Evolutionary conservation across 1,140 invertebrate genomes (phyloP).

Genomic region (Polyergus mexicanus): DNA sequence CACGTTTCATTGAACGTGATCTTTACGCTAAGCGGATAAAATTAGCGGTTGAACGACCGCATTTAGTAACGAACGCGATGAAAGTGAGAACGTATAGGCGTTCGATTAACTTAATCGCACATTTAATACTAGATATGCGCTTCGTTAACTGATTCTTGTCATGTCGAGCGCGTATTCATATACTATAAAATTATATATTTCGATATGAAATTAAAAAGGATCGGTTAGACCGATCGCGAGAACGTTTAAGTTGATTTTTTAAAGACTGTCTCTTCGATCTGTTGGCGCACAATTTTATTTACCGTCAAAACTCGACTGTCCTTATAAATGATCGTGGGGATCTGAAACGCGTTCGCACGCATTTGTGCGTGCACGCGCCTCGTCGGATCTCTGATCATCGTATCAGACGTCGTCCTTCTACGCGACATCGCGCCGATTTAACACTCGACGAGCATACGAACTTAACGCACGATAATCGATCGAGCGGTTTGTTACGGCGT

Average conservation of each 20-base stretch:
- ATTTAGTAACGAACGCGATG: neutral
- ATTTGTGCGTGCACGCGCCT: constrained; percentile 18
- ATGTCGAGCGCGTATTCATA: neutral
- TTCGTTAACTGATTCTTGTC: constrained; percentile 9
- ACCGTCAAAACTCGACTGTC: constrained; percentile 23
- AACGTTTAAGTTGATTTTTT: neutral
- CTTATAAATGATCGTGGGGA: neutral
- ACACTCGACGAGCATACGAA: constrained; percentile 45
- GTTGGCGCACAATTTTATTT: constrained; percentile 17
- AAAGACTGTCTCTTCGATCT: neutral
- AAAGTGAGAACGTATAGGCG: constrained; percentile 4
- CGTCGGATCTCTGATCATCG: neutral
- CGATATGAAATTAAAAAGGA: no score
- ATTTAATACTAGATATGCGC: constrained; percentile 3
- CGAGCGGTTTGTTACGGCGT: constrained; percentile 23
- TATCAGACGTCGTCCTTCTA: constrained; percentile 38
- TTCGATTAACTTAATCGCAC: constrained; percentile 42
- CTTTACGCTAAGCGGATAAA: constrained; percentile 18
- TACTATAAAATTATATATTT: neutral
- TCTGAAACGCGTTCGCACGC: constrained; percentile 13
- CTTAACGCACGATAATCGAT: constrained; percentile 50
- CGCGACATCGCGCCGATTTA: constrained; percentile 54
- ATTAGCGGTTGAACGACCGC: constrained; percentile 3
- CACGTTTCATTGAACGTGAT: constrained; percentile 23
- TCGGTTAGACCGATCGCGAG: no score